Percentiles rank a stretch among this genome's conserved stretches.
Conservation (phyloP, 2,797 vertebrate genomes). For the Iguana delicatissima region DNA sequence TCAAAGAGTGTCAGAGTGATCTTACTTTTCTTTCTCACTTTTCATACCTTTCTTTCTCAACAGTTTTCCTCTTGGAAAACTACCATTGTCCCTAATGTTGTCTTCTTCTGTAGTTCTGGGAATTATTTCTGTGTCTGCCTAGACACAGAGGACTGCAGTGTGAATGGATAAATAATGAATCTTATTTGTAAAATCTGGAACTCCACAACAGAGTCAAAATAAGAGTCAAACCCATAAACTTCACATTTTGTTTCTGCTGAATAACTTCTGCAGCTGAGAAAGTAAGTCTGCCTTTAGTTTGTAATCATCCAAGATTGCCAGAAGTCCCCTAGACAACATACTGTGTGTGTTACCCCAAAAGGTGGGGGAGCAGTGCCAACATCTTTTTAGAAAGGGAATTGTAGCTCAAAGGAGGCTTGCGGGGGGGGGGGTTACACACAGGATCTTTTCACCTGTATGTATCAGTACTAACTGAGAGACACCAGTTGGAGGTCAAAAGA, state of each 20-base stretch:
- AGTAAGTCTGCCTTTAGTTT: neutral
- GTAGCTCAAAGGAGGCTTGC: too few relatives aligned
- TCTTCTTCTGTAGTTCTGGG: neutral
- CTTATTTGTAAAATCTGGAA: neutral
- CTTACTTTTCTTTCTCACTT: conserved; percentile 34
- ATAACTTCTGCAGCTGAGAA: neutral
- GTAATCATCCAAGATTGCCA: neutral
- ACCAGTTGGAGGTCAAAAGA: too few relatives aligned
- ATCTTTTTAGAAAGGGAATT: too few relatives aligned
- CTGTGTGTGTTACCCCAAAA: too few relatives aligned
- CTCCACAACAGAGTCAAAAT: neutral
- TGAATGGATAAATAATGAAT: neutral
- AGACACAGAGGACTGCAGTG: neutral
- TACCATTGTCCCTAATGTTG: neutral
- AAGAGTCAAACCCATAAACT: neutral
- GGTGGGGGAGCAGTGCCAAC: too few relatives aligned
- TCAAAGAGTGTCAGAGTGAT: neutral
- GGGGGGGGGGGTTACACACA: too few relatives aligned
- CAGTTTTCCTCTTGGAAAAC: conserved; percentile 9
- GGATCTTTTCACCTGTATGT: too few relatives aligned
- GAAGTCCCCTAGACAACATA: neutral
- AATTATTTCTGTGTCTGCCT: neutral
- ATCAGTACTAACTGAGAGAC: too few relatives aligned
- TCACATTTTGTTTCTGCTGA: neutral
- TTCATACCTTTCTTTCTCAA: conserved; percentile 31